phyloP scores from a whole-genome alignment of 2,888 invertebrate genomes.

The Hypena proboscidalis region DNA sequence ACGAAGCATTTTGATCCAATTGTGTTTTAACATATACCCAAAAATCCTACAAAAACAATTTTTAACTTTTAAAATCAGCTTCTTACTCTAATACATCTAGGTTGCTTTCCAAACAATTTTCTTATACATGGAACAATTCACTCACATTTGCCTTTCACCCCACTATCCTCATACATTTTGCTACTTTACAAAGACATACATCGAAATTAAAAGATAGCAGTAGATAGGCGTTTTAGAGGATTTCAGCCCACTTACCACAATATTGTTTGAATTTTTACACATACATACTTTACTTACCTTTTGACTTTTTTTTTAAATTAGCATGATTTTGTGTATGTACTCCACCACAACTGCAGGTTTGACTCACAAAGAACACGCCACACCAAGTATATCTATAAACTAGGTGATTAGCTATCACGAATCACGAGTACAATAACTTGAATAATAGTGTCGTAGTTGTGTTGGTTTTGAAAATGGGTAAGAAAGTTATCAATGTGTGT shows the following conservation, averaged over 20 bases:
- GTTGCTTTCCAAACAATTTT: conserved; percentile 16
- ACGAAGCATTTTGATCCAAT: too few species aligned
- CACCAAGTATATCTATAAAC: conserved; percentile 16
- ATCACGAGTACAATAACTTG: too few species aligned
- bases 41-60: neutral
- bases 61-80: conserved; percentile 3
- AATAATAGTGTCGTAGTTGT: too few species aligned
- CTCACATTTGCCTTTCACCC: conserved; percentile 17
- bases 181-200: conserved; percentile 11
- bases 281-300: conserved; percentile 11
- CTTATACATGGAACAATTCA: conserved; percentile 9
- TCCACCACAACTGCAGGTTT: conserved; percentile 10
- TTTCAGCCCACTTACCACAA: conserved; percentile 14
- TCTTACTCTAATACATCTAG: conserved; percentile 12
- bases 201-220: conserved; percentile 20
- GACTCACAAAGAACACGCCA: conserved; percentile 29
- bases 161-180: conserved; percentile 14
- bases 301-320: conserved; percentile 4
- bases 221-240: conserved; percentile 23
- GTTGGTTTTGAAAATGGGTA: too few species aligned
- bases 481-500: neutral
- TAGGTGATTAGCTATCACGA: too few species aligned
- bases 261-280: conserved; percentile 18
- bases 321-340: conserved; percentile 30
- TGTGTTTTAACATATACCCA: too few species aligned